Conservation (phyloP, 2,888 invertebrate species). For the Aproaerema taeniolella region DNA sequence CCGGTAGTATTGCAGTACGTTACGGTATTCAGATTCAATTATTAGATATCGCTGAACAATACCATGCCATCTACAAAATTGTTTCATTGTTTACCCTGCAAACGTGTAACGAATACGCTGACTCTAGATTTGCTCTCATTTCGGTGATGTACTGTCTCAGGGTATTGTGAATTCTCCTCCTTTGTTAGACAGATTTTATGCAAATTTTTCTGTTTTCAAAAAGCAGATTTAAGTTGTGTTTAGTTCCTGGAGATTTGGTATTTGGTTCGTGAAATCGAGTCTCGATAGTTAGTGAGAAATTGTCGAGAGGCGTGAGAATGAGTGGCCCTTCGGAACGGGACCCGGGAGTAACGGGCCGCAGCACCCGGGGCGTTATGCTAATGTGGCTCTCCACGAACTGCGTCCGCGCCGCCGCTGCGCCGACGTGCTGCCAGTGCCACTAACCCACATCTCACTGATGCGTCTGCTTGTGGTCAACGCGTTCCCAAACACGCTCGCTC, state of each 20-base stretch:
- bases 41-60: constrained; percentile 62
- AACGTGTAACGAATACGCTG: constrained; percentile 47
- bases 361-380: constrained; percentile 67
- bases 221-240: too few species aligned
- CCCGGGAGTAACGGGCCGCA: constrained; percentile 58
- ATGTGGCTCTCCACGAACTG: constrained; percentile 49
- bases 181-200: too few species aligned
- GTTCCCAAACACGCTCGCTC: constrained; percentile 62
- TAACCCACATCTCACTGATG: constrained; percentile 72
- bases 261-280: constrained; percentile 2
- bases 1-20: constrained; percentile 30
- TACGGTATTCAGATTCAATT: constrained; percentile 63
- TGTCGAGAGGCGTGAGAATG: constrained; percentile 51
- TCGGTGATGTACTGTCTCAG: too few species aligned
- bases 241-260: neutral
- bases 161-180: neutral
- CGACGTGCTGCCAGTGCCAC: constrained; percentile 45
- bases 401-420: constrained; percentile 24
- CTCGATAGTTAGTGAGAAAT: constrained; percentile 28
- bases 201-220: too few species aligned
- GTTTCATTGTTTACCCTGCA: constrained; percentile 55
- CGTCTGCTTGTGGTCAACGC: constrained; percentile 61
- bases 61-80: constrained; percentile 41
- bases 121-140: constrained; percentile 18
- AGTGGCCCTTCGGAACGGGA: constrained; percentile 55